Percentiles rank a stretch among this genome's conserved stretches.
phyloP scores from a whole-genome alignment of 2,888 invertebrate genomes.

The Quadroppia sp. region DNA sequence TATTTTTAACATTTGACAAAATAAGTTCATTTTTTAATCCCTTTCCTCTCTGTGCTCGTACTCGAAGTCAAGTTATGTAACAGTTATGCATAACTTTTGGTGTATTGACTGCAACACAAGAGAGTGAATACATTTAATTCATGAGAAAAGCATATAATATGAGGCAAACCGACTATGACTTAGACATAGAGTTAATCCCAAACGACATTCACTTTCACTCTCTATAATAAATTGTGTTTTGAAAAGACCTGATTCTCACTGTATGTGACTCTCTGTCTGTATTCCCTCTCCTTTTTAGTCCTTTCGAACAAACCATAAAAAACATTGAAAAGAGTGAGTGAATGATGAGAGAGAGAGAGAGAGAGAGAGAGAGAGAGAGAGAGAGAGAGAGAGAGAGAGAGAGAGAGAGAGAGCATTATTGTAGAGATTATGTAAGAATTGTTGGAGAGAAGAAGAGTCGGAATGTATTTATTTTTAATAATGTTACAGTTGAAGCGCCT shows the following conservation, averaged over 20 bases:
- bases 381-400: not conserved
- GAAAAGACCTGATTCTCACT: not conserved
- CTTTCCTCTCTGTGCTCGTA: no score
- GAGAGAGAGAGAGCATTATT: not conserved
- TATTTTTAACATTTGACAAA: not conserved
- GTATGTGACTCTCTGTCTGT: not conserved
- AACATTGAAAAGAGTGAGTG: no score
- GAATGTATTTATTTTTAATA: conserved; percentile 14
- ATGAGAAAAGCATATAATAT: conserved; percentile 1
- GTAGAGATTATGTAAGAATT: not conserved
- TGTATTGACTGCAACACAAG: not conserved
- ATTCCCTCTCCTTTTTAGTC: conserved; percentile 9
- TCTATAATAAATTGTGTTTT: conserved; percentile 19
- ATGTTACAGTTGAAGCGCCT: conserved; percentile 3
- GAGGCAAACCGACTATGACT: not conserved
- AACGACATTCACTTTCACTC: not conserved
- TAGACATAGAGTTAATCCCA: conserved; percentile 8
- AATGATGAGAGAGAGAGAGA: not conserved
- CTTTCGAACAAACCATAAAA: not conserved
- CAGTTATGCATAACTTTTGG: not conserved
- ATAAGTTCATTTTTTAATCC: no score
- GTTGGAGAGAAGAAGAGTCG: not conserved
- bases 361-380: conserved; percentile 5
- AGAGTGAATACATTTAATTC: conserved; percentile 9
- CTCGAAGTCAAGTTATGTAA: conserved; percentile 2